These are phyloP conservation scores for Eupeodes corollae DNA, from an alignment of 1,140 invertebrate species.

Conservation along the genomic window DNA sequence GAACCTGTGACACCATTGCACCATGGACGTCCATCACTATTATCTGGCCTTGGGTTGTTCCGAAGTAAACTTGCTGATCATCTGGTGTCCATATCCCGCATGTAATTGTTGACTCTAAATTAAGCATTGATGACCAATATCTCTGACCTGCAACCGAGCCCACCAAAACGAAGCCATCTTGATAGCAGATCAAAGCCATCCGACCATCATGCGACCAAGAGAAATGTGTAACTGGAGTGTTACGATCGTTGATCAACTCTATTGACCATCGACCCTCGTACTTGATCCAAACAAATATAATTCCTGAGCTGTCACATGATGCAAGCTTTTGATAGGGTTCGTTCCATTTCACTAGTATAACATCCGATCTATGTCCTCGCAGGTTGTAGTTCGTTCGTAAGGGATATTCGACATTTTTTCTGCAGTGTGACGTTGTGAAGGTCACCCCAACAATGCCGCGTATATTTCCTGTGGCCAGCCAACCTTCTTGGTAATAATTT, in stretches of 20 bases:
- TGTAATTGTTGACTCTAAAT: conserved; percentile 83
- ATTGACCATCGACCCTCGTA: conserved; percentile 98
- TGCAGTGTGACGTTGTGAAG: conserved; percentile 86
- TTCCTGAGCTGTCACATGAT: conserved; percentile 93
- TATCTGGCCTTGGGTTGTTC: conserved; percentile 83
- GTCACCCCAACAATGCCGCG: conserved; percentile 91
- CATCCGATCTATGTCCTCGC: conserved; percentile 89
- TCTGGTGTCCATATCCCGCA: conserved; percentile 97
- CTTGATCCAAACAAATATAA: conserved; percentile 99
- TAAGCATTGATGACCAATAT: conserved; percentile 97
- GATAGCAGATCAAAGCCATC: conserved; percentile 96
- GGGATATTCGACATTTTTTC: conserved; percentile 67
- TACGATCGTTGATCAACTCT: conserved; percentile 95
- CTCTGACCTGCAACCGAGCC: conserved; percentile 93
- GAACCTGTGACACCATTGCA: conserved; percentile 84
- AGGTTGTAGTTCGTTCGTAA: conserved; percentile 95
- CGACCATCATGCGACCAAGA: conserved; percentile 97
- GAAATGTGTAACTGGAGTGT: conserved; percentile 91
- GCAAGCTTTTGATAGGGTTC: conserved; percentile 96
- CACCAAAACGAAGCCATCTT: conserved; percentile 92
- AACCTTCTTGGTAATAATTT: conserved; percentile 97
- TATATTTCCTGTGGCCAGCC: conserved; percentile 90
- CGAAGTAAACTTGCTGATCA: conserved; percentile 94
- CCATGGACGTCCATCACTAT: conserved; percentile 95
- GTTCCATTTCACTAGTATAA: conserved; percentile 96